Evolutionary conservation across 2,888 invertebrate genomes (phyloP).

Genomic region (Sceliomorpha sp.): DNA sequence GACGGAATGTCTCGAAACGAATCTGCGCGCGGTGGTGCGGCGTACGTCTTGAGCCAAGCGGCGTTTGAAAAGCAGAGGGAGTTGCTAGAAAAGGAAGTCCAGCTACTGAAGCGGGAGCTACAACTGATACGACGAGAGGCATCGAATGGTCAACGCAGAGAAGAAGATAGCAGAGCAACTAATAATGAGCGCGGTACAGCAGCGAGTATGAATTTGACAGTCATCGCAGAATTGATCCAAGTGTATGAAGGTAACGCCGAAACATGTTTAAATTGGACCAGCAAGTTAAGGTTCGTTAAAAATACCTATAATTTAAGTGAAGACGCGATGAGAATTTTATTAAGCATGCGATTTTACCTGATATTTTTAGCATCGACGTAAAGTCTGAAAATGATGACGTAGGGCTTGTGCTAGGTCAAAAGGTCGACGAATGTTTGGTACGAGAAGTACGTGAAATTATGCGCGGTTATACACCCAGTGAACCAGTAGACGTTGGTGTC

Average conservation of each 20-base stretch:
- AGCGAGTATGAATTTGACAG: slow-evolving; percentile 1
- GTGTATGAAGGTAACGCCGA: slow-evolving; percentile 3
- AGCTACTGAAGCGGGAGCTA: not conserved
- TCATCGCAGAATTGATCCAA: not conserved
- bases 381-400: slow-evolving; percentile 7
- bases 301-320: not conserved
- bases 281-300: slow-evolving; percentile 1
- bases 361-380: slow-evolving; percentile 25
- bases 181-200: not conserved
- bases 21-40: too few species aligned
- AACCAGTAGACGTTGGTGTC: slow-evolving; percentile 15
- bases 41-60: too few species aligned
- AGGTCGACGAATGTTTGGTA: not conserved
- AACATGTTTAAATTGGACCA: not conserved
- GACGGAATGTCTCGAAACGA: not conserved
- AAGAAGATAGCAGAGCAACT: slow-evolving; percentile 1
- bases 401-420: slow-evolving; percentile 4
- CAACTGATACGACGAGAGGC: slow-evolving; percentile 1
- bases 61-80: not conserved
- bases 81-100: slow-evolving; percentile 3
- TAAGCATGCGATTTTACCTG: slow-evolving; percentile 10
- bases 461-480: slow-evolving; percentile 22
- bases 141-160: not conserved
- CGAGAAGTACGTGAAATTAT: slow-evolving; percentile 27
- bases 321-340: slow-evolving; percentile 1